phyloP scores from a whole-genome alignment of 2,888 invertebrate genomes.

The Villa cingulata region DNA sequence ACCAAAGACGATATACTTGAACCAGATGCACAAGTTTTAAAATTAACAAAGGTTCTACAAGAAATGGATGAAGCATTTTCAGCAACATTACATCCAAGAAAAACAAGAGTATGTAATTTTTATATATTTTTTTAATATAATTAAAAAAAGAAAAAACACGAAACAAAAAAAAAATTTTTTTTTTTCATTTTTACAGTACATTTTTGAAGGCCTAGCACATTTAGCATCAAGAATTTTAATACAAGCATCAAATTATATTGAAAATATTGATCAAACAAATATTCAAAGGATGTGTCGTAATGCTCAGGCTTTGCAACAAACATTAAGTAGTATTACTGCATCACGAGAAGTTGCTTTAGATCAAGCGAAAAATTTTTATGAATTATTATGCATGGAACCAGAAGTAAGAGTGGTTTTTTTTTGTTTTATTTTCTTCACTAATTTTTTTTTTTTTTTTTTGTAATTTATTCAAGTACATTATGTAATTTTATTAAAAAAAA shows the following conservation, averaged over 20 bases:
- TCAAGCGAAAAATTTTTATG: constrained; percentile 78
- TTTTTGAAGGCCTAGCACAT: constrained; percentile 77
- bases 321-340: constrained; percentile 70
- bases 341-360: constrained; percentile 72
- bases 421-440: background rate
- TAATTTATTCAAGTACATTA: constrained; percentile 1
- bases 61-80: constrained; percentile 65
- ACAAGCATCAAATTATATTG: constrained; percentile 64
- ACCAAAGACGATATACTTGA: constrained; percentile 58
- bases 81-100: constrained; percentile 59
- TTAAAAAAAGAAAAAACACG: too few relatives aligned
- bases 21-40: constrained; percentile 60
- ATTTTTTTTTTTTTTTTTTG: background rate
- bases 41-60: constrained; percentile 62
- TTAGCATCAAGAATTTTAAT: constrained; percentile 67
- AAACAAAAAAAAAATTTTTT: constrained; percentile 3
- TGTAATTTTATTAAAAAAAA: constrained; percentile 1
- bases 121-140: background rate
- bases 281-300: constrained; percentile 77
- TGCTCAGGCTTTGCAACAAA: constrained; percentile 72
- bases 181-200: constrained; percentile 46
- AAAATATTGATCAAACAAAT: constrained; percentile 64
- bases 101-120: constrained; percentile 50
- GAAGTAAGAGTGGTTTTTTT: constrained; percentile 43
- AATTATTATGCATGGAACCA: constrained; percentile 67